Percentiles rank a stretch among this genome's conserved stretches.
These are phyloP conservation scores for Deladenus siricidicola DNA, from an alignment of 2,888 invertebrate genomes.

Conservation along the genomic window DNA sequence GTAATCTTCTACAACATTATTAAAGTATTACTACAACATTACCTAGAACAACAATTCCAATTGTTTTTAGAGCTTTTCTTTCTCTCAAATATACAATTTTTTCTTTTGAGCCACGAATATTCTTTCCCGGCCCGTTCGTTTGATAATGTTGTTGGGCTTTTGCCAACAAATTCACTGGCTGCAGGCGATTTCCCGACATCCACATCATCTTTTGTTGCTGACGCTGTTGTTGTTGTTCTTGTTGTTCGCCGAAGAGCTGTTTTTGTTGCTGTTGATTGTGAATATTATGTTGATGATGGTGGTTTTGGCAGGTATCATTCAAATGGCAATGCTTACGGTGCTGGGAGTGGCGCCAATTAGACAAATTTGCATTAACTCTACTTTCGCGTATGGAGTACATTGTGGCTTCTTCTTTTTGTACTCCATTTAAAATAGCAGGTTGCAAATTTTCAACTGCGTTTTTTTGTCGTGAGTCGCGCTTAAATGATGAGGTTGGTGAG, in stretches of 20 bases:
- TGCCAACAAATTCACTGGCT: constrained; percentile 37
- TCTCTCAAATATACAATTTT: constrained; percentile 52
- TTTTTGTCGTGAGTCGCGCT: too few species aligned
- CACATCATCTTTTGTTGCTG: not conserved
- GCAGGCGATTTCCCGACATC: constrained; percentile 23
- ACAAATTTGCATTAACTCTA: too few species aligned
- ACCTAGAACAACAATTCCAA: constrained; percentile 53
- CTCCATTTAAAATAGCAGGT: too few species aligned
- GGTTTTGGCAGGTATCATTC: too few species aligned
- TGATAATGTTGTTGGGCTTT: constrained; percentile 44
- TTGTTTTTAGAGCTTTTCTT: constrained; percentile 53
- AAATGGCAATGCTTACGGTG: too few species aligned
- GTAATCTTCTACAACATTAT: not conserved
- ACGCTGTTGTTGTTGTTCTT: not conserved
- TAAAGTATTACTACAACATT: not conserved
- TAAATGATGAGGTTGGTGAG: too few species aligned
- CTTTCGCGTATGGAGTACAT: too few species aligned
- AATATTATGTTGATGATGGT: too few species aligned
- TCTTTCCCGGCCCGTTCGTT: constrained; percentile 43
- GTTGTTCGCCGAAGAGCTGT: constrained; percentile 5
- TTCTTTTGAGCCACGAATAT: constrained; percentile 51
- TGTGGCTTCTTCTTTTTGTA: too few species aligned
- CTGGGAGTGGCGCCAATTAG: too few species aligned
- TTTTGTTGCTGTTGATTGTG: constrained; percentile 10
- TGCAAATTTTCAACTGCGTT: too few species aligned